Conservation (phyloP, 1,140 invertebrate species). For the Drosophila ironensis region DNA sequence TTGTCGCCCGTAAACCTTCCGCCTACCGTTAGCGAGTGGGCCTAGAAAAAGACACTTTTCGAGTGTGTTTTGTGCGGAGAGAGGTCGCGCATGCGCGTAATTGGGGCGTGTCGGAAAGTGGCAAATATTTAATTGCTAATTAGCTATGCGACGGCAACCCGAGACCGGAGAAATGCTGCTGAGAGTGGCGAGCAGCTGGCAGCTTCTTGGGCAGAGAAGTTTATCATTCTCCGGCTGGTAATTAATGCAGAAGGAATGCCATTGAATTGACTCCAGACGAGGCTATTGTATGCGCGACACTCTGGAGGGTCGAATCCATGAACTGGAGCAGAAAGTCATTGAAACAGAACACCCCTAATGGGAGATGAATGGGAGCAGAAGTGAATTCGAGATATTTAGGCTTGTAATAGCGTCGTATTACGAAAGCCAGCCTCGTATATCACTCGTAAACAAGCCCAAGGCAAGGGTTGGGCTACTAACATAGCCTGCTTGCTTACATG, state of each 20-base stretch:
- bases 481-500: too few relatives aligned
- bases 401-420: slow-evolving; percentile 22
- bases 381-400: slow-evolving; percentile 29
- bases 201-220: too few relatives aligned
- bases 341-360: slow-evolving; percentile 32
- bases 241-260: slow-evolving; percentile 43
- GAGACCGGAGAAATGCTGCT: background rate
- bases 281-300: slow-evolving; percentile 5
- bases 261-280: slow-evolving; percentile 19
- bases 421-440: slow-evolving; percentile 26
- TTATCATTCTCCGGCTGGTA: slow-evolving; percentile 19
- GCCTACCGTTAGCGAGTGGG: slow-evolving; percentile 22
- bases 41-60: slow-evolving; percentile 1
- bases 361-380: background rate
- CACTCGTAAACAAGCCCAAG: slow-evolving; percentile 18
- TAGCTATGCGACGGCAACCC: slow-evolving; percentile 40
- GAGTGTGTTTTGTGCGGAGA: slow-evolving; percentile 1
- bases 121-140: slow-evolving; percentile 63
- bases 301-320: slow-evolving; percentile 20
- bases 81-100: slow-evolving; percentile 50
- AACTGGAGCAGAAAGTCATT: slow-evolving; percentile 35
- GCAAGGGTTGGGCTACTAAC: slow-evolving; percentile 10
- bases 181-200: background rate
- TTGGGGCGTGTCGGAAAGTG: slow-evolving; percentile 53
- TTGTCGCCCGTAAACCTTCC: slow-evolving; percentile 33